These are phyloP conservation scores for Excalfactoria chinensis DNA, from an alignment of 2,113 vertebrate species.

Conservation along the genomic window DNA sequence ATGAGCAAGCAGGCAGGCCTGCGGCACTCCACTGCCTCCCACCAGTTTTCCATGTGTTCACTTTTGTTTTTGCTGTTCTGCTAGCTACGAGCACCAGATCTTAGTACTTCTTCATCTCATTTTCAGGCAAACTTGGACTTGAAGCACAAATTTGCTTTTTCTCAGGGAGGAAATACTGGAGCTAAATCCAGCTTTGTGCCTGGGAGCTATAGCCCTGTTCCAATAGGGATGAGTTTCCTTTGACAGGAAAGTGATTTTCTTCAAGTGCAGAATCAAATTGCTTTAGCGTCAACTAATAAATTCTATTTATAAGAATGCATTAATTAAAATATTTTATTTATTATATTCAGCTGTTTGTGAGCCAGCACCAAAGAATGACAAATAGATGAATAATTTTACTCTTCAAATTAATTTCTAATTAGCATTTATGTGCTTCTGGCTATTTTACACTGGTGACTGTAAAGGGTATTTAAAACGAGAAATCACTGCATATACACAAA, in stretches of 20 bases:
- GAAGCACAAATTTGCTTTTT: neutral
- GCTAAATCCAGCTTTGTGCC: neutral
- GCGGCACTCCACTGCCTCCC: neutral
- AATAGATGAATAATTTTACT: neutral
- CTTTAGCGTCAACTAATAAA: neutral
- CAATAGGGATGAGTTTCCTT: neutral
- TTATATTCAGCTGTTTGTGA: neutral
- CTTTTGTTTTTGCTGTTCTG: neutral
- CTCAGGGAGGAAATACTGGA: neutral
- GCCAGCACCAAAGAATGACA: neutral
- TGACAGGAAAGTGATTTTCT: constrained; percentile 13
- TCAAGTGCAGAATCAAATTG: constrained; percentile 11
- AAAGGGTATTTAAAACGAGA: neutral
- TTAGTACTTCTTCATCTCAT: neutral
- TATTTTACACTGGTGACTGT: neutral
- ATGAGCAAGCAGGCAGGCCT: neutral
- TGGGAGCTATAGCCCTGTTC: neutral
- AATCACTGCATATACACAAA: neutral
- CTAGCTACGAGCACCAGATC: neutral
- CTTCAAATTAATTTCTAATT: neutral
- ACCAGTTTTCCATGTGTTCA: neutral
- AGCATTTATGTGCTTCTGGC: neutral
- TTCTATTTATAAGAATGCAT: neutral
- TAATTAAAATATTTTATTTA: constrained; percentile 6
- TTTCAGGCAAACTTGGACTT: neutral